Base-by-base conservation (phyloP, 2,113 vertebrate genomes). In the Toxotes jaculatrix region DNA sequence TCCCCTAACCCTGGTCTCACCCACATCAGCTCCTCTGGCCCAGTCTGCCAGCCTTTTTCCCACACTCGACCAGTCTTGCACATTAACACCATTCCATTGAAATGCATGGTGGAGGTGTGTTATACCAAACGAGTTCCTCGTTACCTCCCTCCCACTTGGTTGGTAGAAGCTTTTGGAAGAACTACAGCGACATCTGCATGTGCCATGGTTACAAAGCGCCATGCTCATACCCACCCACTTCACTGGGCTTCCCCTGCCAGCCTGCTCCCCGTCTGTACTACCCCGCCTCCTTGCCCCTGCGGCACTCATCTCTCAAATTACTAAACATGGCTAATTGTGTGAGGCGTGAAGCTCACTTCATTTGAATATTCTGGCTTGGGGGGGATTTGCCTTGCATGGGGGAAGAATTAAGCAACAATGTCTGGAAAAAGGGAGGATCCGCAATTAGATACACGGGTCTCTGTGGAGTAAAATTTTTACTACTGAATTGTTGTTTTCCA, bases 151-250 rank as follows among this genome's bases (percentile, higher is more conserved):
- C 95, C 85, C 96, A 94, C 95, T 93, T 47, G 6, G 84, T 94
- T 96, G 93, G 95, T 96, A 94, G 94, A 83, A 89, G 94, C 95
- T 95, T 97, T 98, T 95, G 95, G 95, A 98, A 98, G 98, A 97
- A 97, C 98, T 98, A 98, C 97, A 99, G 98, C 98, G 97, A 99
- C 98, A 98, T 98, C 98, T 99, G 97, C 97, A 97, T 98, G 98
- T 97, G 95, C 96, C 93, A 89, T 90, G 94, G 96, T 75, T 96
- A 95, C 93, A 97, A 90, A 80, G 95, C 96, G 95, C 92, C 93
- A 93, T 63, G 72, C 92, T 92, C 47, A 84, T 94, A 93, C 93
- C 93, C 94, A 89, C 90, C 91, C 93, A 85, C 80, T 85, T 87
- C 67, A 75, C 79, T 77, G 87, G 90, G 85, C 82, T 89, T 91